Evolutionary conservation across 2,113 vertebrate species (phyloP).

Genomic region (Pedionomus torquatus): DNA sequence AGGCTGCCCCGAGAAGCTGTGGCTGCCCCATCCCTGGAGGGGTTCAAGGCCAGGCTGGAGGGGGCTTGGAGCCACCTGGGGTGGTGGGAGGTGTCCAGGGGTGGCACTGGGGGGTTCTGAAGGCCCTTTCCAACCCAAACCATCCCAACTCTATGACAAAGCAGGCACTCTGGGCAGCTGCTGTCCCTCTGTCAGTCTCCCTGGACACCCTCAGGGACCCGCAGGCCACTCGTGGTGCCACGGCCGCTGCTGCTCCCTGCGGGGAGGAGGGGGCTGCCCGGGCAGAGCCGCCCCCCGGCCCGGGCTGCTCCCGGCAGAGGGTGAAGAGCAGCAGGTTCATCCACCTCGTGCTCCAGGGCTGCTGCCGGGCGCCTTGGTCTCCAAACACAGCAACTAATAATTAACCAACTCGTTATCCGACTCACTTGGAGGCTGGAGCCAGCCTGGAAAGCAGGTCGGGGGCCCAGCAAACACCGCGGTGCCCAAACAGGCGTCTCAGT

Average conservation of each 20-base stretch:
- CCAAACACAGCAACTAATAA: not conserved
- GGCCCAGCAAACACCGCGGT: not conserved
- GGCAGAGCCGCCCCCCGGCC: not conserved
- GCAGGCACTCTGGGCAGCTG: not conserved
- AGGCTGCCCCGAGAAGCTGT: too few relatives aligned
- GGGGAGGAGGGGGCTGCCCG: fast-evolving
- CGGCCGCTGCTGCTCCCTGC: not conserved
- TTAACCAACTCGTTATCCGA: constrained; percentile 14
- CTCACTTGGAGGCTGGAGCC: not conserved
- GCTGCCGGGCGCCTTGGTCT: not conserved
- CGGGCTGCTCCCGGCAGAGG: fast-evolving
- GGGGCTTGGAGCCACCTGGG: not conserved
- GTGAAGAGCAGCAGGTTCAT: not conserved
- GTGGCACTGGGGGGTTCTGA: not conserved
- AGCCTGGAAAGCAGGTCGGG: constrained; percentile 11
- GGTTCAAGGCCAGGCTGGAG: too few relatives aligned
- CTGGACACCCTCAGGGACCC: not conserved
- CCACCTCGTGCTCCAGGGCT: not conserved
- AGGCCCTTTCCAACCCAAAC: not conserved
- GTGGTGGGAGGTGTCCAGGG: not conserved
- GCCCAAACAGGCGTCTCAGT: not conserved
- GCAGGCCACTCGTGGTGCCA: not conserved
- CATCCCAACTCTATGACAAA: not conserved
- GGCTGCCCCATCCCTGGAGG: too few relatives aligned
- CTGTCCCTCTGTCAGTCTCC: too few relatives aligned